Conservation (phyloP, 2,888 invertebrate genomes). For the Argyra leucocephala region DNA sequence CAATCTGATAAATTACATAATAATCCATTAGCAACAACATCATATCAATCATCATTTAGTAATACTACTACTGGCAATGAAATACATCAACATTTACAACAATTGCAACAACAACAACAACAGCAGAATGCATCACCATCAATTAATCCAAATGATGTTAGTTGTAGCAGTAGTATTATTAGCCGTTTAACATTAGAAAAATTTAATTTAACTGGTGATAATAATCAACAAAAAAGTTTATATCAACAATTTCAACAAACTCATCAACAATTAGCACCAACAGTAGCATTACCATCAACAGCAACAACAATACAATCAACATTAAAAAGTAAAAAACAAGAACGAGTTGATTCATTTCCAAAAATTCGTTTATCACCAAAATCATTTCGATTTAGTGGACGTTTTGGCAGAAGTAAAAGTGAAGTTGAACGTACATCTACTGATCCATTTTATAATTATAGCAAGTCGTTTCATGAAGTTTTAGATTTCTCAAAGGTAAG, state of each 20-base stretch:
- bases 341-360: constrained; percentile 39
- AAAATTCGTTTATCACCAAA: constrained; percentile 41
- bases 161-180: constrained; percentile 12
- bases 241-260: background rate
- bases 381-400: constrained; percentile 40
- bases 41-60: too few relatives aligned
- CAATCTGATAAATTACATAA: background rate
- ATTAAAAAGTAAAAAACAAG: constrained; percentile 33
- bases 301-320: constrained; percentile 11
- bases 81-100: constrained; percentile 14
- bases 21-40: too few relatives aligned
- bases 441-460: constrained; percentile 38
- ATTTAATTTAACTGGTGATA: background rate
- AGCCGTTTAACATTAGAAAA: background rate
- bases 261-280: constrained; percentile 10
- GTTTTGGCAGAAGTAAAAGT: constrained; percentile 42
- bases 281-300: constrained; percentile 8
- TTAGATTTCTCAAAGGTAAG: background rate
- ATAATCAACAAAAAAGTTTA: constrained; percentile 1
- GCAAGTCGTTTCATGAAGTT: constrained; percentile 43
- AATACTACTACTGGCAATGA: too few relatives aligned
- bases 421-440: constrained; percentile 38
- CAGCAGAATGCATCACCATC: background rate
- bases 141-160: constrained; percentile 14
- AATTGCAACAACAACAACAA: constrained; percentile 15